Base-by-base conservation (phyloP, 53 echinoderm and acorn worm genomes). In the Patiria pectinifera region DNA sequence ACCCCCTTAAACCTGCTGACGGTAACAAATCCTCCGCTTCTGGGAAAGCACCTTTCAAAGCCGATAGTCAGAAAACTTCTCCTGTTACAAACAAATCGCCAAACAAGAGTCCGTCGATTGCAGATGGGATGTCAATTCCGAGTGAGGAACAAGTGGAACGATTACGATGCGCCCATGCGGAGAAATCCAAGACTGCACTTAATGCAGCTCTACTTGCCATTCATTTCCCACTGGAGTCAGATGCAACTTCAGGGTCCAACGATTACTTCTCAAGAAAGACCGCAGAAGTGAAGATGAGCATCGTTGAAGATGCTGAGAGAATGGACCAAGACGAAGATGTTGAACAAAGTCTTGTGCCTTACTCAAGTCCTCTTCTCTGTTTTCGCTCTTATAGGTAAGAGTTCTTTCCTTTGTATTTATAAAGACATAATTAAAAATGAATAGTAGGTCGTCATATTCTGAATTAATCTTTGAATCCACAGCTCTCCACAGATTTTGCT, bases 351-450 rank as follows among this genome's bases (percentile, higher is more conserved):
- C 79, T 94, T 43, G 26, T 61, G 35, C 75, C 85, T 7, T 99
- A 99, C 87, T 63, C 83, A 74, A 97, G 97, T 83, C 94, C 99
- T 72, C 94, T 97, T 25, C 80, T 96, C 26, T 71, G 89, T 21
- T 97, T 97, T 80, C 97, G 94, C 59, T 95, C 96, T 25, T 99
- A 96, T 86, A 93, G 99, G 99, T 96, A 63, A 93, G 35, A 69
- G 10, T 48, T 78, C 9, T 35, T 75, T 79, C n/a, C 19, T 92
- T 46, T 35, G 4, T 16, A 26, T 49, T 9, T 45, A 60, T 23
- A 12, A 66, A 53, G 2, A 6, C 8, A 53, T 53, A 8, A 49
- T 4, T 6, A 49, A 49, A 49, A 49, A 60, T 79, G 22, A 46
- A 45, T 79, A 10, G 0, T 79, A 14, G 76, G 58, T 11, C 14